Conservation (phyloP, 2,888 invertebrate genomes). For the Euclidia mi region DNA sequence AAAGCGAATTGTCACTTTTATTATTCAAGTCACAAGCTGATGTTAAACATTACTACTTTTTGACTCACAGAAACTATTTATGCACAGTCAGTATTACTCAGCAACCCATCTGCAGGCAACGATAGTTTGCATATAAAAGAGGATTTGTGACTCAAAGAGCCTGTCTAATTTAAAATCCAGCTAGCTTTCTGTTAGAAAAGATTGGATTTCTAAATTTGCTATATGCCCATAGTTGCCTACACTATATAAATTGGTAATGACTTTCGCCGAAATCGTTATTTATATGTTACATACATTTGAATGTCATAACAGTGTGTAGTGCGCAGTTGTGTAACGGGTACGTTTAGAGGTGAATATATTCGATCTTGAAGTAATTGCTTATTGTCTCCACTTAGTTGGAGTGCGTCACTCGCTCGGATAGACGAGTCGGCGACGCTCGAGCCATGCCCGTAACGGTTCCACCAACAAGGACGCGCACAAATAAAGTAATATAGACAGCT, state of each 20-base stretch:
- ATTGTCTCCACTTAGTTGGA: slow-evolving; percentile 44
- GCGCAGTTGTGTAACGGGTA: slow-evolving; percentile 32
- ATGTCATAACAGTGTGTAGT: not conserved
- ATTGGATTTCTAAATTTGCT: slow-evolving; percentile 37
- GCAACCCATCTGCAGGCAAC: slow-evolving; percentile 25
- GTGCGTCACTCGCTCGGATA: slow-evolving; percentile 46
- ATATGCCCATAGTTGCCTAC: slow-evolving; percentile 17
- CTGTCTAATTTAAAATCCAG: slow-evolving; percentile 44
- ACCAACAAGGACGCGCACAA: slow-evolving; percentile 57
- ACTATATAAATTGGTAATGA: not conserved
- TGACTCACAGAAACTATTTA: slow-evolving; percentile 32
- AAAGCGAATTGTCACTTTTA: slow-evolving; percentile 9
- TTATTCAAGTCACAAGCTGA: slow-evolving; percentile 15
- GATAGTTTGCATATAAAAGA: slow-evolving; percentile 37
- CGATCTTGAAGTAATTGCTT: slow-evolving; percentile 49
- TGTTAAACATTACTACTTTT: slow-evolving; percentile 2
- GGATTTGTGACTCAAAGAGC: slow-evolving; percentile 41
- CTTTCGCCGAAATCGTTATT: not conserved
- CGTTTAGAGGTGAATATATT: slow-evolving; percentile 40
- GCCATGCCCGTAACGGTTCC: slow-evolving; percentile 44
- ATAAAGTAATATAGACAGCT: slow-evolving; percentile 65
- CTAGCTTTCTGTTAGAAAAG: slow-evolving; percentile 29
- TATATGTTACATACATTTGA: not conserved
- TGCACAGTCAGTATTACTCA: slow-evolving; percentile 21
- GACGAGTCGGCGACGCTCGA: slow-evolving; percentile 46